Evolutionary conservation across 2,797 vertebrate species (phyloP).

Genomic region (Benthosema pterotum): DNA sequence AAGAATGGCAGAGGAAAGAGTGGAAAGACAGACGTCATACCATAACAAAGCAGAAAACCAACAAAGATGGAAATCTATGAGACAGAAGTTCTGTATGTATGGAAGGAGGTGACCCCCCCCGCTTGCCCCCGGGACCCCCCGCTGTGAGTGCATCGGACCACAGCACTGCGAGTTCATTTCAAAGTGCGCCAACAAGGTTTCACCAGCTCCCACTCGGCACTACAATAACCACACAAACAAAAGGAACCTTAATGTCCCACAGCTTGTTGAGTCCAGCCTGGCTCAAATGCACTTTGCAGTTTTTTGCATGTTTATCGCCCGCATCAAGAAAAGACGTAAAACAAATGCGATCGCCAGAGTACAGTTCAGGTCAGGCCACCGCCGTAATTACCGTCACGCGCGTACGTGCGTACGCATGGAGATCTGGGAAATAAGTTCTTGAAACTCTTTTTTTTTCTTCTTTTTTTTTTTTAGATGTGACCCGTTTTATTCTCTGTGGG

Average conservation of each 20-base stretch:
- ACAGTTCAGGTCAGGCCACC: too few relatives aligned
- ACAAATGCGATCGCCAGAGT: too few relatives aligned
- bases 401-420: too few relatives aligned
- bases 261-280: not conserved
- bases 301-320: not conserved
- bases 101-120: too few relatives aligned
- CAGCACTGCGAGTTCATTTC: conserved; percentile 53
- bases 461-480: too few relatives aligned
- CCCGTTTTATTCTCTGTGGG: too few relatives aligned
- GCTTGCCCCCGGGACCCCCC: conserved; percentile 37
- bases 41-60: conserved; percentile 36
- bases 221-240: conserved; percentile 24
- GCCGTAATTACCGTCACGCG: too few relatives aligned
- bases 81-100: conserved; percentile 50
- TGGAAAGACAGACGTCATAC: conserved; percentile 38
- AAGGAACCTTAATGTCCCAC: conserved; percentile 26
- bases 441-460: too few relatives aligned
- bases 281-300: too few relatives aligned
- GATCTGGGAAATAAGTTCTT: too few relatives aligned
- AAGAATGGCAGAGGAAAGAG: conserved; percentile 3
- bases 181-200: conserved; percentile 58
- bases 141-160: conserved; percentile 58
- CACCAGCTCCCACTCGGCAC: conserved; percentile 46
- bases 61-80: conserved; percentile 22
- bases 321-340: not conserved